phyloP scores from a whole-genome alignment of 2,797 vertebrate species.

The Cryptoblepharus egeriae region DNA sequence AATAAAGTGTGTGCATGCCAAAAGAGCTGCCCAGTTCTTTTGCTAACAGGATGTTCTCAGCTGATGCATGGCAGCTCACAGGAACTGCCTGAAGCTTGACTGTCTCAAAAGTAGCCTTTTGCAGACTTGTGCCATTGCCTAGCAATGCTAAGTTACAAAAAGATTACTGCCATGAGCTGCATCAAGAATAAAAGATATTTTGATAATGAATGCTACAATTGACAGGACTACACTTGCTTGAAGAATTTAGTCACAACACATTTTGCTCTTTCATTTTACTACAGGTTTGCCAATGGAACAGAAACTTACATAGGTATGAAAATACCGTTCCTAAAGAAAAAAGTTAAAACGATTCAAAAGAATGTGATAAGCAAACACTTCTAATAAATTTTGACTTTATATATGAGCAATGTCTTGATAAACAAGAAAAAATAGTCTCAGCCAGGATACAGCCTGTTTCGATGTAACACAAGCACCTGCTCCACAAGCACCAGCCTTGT shows the following conservation, averaged over 20 bases:
- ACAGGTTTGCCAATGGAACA: background rate
- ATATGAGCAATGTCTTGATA: too few species aligned
- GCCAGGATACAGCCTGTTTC: too few species aligned
- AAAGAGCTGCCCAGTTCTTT: conserved; percentile 7
- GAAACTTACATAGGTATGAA: background rate
- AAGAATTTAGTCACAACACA: background rate
- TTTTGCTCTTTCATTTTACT: conserved; percentile 40
- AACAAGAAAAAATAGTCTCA: too few species aligned
- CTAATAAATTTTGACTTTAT: too few species aligned
- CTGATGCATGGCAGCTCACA: background rate
- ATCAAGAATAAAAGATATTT: conserved; percentile 4
- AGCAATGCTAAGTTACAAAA: background rate
- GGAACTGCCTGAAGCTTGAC: background rate
- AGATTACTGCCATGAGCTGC: background rate
- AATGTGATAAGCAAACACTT: too few species aligned
- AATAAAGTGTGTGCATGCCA: conserved; percentile 16
- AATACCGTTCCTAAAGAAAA: background rate
- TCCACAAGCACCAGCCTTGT: too few species aligned
- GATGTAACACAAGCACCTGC: too few species aligned
- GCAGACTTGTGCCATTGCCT: background rate
- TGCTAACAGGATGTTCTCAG: background rate
- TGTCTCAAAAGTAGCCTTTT: conserved; percentile 5
- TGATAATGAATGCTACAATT: background rate
- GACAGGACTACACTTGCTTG: background rate
- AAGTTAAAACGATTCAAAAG: background rate